phyloP scores from a whole-genome alignment of 2,113 vertebrate genomes.

The Puntigrus tetrazona region DNA sequence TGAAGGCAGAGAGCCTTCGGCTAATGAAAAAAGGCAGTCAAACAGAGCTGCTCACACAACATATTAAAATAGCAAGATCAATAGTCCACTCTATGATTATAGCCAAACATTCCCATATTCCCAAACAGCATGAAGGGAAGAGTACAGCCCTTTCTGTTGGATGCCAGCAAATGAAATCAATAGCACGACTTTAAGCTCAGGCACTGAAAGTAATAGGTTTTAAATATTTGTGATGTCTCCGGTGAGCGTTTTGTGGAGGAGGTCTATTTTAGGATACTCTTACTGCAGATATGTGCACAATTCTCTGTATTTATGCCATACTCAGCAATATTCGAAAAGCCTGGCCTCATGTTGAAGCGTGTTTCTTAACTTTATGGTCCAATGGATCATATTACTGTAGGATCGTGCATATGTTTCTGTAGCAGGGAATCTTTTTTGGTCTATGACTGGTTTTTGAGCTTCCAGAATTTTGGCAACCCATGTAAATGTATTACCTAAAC shows the following conservation, averaged over 20 bases:
- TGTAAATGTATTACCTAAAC: background rate
- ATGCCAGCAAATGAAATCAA: slow-evolving; percentile 39
- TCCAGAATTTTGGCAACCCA: background rate
- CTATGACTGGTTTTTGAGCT: background rate
- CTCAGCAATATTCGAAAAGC: background rate
- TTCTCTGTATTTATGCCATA: slow-evolving; percentile 31
- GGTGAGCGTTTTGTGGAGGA: slow-evolving; percentile 19
- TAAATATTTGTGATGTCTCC: slow-evolving; percentile 18
- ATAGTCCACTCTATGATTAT: slow-evolving; percentile 55
- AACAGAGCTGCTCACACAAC: slow-evolving; percentile 58
- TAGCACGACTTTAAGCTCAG: slow-evolving; percentile 1
- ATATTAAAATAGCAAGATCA: slow-evolving; percentile 61
- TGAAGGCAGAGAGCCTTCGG: slow-evolving; percentile 54
- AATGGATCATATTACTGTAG: background rate
- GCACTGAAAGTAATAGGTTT: slow-evolving; percentile 11
- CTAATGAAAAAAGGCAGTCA: slow-evolving; percentile 63
- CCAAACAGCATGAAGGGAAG: slow-evolving; percentile 45
- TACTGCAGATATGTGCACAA: slow-evolving; percentile 54
- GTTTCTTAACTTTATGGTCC: background rate
- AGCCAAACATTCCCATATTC: slow-evolving; percentile 50
- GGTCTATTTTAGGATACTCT: slow-evolving; percentile 41
- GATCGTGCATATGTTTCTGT: background rate
- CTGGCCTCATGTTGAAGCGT: background rate
- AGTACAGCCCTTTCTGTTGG: slow-evolving; percentile 21
- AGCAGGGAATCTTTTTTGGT: background rate